A percentile compares a stretch with the other conserved stretches of the same genome.
Evolutionary conservation across 2,797 vertebrate species (phyloP).

Genomic region (Acipenser ruthenus): DNA sequence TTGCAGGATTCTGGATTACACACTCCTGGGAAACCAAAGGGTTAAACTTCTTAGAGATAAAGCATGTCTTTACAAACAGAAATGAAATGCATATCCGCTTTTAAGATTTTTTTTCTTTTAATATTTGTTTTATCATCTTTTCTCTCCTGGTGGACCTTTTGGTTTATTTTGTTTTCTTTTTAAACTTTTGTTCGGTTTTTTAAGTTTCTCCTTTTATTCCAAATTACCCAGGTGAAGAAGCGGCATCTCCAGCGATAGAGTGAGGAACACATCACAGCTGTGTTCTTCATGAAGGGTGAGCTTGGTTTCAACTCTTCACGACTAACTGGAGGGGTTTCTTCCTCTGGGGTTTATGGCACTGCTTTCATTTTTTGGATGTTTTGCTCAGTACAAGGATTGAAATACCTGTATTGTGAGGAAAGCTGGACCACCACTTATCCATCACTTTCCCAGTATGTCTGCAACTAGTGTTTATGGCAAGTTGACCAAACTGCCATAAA

Average conservation of each 20-base stretch:
- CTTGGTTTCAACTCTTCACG: slow-evolving; percentile 50
- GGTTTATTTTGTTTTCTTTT: slow-evolving; percentile 13
- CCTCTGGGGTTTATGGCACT: slow-evolving; percentile 28
- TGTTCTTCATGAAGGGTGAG: slow-evolving; percentile 65
- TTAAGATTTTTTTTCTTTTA: slow-evolving; percentile 19
- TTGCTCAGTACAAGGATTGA: slow-evolving; percentile 17
- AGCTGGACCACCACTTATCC: not conserved
- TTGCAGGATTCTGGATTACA: not conserved
- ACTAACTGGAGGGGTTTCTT: slow-evolving; percentile 57
- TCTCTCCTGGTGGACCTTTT: slow-evolving; percentile 5
- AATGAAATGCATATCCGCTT: not conserved
- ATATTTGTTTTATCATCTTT: slow-evolving; percentile 17
- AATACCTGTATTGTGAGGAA: not conserved
- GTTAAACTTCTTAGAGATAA: slow-evolving; percentile 15
- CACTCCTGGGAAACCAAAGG: slow-evolving; percentile 15
- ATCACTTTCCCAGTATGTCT: not conserved
- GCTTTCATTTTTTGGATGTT: slow-evolving; percentile 15
- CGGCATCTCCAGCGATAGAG: slow-evolving; percentile 57
- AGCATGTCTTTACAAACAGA: slow-evolving; percentile 2
- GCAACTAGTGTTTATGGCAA: not conserved
- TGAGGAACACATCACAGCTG: slow-evolving; percentile 71
- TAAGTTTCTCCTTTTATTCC: slow-evolving; percentile 67
- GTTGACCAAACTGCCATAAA: not conserved
- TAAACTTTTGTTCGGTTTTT: slow-evolving; percentile 19
- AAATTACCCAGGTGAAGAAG: slow-evolving; percentile 68